phyloP scores from a whole-genome alignment of 2,113 vertebrate genomes.

The Otocyon megalotis region DNA sequence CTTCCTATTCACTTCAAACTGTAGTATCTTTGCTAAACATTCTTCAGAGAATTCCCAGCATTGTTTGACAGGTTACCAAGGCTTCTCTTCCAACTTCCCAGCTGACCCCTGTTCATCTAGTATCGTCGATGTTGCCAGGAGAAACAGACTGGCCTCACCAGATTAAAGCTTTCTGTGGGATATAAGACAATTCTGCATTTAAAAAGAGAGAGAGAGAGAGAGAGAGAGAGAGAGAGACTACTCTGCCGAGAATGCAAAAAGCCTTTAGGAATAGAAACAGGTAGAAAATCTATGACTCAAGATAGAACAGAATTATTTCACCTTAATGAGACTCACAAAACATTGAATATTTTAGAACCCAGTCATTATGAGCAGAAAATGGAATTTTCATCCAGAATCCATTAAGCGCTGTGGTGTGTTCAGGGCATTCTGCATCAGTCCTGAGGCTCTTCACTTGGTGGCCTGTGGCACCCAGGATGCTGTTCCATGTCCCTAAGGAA shows the following conservation, averaged over 20 bases:
- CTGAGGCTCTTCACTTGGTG: background rate
- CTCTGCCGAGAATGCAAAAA: slow-evolving; percentile 51
- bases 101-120: slow-evolving; percentile 73
- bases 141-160: slow-evolving; percentile 62
- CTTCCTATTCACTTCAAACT: slow-evolving; percentile 80
- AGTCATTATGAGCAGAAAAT: slow-evolving; percentile 41
- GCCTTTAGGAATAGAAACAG: slow-evolving; percentile 55
- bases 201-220: background rate
- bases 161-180: slow-evolving; percentile 68
- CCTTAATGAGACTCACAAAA: slow-evolving; percentile 53
- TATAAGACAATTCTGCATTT: slow-evolving; percentile 53
- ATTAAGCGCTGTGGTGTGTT: background rate
- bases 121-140: slow-evolving; percentile 70
- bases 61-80: slow-evolving; percentile 79
- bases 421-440: background rate
- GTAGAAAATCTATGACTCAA: slow-evolving; percentile 66
- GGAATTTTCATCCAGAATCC: slow-evolving; percentile 33
- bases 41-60: slow-evolving; percentile 80
- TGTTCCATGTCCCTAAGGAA: background rate
- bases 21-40: slow-evolving; percentile 76
- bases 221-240: background rate
- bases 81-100: slow-evolving; percentile 66
- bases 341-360: background rate
- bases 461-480: background rate
- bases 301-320: slow-evolving; percentile 67